These are phyloP conservation scores for Psittacara wagleri DNA, from an alignment of 2,113 vertebrate genomes.

Conservation along the genomic window DNA sequence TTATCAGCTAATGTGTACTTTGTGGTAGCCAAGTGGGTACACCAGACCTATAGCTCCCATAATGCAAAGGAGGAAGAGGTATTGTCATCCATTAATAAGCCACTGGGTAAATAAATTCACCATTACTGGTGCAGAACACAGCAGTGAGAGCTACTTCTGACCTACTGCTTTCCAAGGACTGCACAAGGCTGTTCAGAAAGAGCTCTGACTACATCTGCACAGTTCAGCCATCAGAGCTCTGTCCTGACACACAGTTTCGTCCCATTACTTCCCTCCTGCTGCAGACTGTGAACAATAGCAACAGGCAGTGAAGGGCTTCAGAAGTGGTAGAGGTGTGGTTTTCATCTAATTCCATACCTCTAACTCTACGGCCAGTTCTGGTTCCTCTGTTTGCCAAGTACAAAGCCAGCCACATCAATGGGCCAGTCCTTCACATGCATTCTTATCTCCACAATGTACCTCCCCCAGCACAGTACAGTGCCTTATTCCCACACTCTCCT, in stretches of 20 bases:
- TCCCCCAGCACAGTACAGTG: neutral
- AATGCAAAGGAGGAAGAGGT: neutral
- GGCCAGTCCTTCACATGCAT: neutral
- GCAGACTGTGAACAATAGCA: neutral
- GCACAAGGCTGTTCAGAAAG: neutral
- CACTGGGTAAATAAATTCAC: neutral
- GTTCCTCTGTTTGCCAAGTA: neutral
- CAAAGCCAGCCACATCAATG: neutral
- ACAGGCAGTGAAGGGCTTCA: neutral
- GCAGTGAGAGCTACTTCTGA: neutral
- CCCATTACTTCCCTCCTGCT: neutral
- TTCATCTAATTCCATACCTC: neutral
- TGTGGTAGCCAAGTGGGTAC: neutral
- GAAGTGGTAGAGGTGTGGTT: neutral
- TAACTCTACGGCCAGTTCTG: neutral
- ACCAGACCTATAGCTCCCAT: neutral
- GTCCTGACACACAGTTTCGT: neutral
- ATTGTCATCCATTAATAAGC: neutral
- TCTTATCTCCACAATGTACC: neutral
- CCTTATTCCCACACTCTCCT: neutral
- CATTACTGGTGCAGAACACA: neutral
- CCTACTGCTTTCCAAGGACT: neutral
- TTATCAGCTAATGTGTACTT: neutral
- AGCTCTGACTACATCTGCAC: neutral
- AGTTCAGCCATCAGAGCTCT: neutral